Percentiles rank a stretch among this genome's conserved stretches.
phyloP scores from a whole-genome alignment of 1,140 invertebrate species.

The Drosophila azteca region DNA sequence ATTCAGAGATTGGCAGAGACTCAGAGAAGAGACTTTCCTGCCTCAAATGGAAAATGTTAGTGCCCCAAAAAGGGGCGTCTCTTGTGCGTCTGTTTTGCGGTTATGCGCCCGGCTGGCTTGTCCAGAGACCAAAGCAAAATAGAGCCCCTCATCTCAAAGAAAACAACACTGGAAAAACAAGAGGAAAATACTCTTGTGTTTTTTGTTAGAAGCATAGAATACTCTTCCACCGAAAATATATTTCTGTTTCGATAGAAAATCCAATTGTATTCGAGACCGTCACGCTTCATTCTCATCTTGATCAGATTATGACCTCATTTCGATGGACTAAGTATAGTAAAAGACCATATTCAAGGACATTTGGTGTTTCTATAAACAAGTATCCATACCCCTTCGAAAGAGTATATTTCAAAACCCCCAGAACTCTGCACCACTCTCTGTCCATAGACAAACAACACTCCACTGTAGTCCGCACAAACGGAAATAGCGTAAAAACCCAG shows the following conservation, averaged over 20 bases:
- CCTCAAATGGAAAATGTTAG: conserved; percentile 31
- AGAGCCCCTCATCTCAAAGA: conserved; percentile 23
- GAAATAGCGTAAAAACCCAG: conserved; percentile 43
- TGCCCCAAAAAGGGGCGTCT: background rate
- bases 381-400: background rate
- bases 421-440: conserved; percentile 8
- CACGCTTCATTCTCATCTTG: too few species aligned
- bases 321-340: too few species aligned
- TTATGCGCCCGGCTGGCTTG: conserved; percentile 71
- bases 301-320: too few species aligned
- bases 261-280: too few species aligned
- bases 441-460: conserved; percentile 36
- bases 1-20: conserved; percentile 49
- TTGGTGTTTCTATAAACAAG: too few species aligned
- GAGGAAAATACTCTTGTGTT: background rate
- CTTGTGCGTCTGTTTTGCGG: conserved; percentile 61
- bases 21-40: conserved; percentile 19
- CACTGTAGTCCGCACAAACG: background rate
- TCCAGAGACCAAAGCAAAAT: conserved; percentile 60
- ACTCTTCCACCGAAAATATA: too few species aligned
- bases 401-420: conserved; percentile 2
- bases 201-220: too few species aligned
- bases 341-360: too few species aligned
- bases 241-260: too few species aligned
- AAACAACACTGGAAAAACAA: conserved; percentile 20